Percentiles rank a stretch among this genome's conserved stretches.
These are phyloP conservation scores for Eupithecia abbreviata DNA, from an alignment of 2,888 invertebrate species.

Conservation along the genomic window DNA sequence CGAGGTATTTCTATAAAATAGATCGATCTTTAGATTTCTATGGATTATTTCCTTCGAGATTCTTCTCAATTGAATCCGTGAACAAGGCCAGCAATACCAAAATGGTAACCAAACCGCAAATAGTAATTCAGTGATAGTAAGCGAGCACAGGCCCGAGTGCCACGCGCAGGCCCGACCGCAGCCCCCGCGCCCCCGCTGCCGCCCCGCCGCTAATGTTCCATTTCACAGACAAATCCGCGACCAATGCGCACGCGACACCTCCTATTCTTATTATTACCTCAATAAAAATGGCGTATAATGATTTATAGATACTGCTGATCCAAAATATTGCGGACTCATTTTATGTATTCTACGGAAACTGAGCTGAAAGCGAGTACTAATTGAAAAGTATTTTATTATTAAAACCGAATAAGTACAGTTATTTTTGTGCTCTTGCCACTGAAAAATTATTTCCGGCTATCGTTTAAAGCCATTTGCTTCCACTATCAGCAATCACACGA, in stretches of 20 bases:
- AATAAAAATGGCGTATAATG: background rate
- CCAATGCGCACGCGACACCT: conserved; percentile 53
- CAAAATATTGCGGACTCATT: background rate
- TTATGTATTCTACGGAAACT: background rate
- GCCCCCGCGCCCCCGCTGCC: background rate
- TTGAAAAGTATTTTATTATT: background rate
- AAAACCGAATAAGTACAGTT: background rate
- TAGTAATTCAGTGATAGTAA: background rate
- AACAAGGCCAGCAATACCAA: background rate
- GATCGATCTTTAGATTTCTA: background rate
- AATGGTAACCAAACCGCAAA: background rate
- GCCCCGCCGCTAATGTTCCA: conserved; percentile 53
- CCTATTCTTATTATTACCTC: background rate
- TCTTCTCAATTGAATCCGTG: background rate
- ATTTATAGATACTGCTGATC: background rate
- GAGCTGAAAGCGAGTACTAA: background rate
- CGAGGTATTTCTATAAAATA: background rate
- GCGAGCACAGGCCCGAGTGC: background rate
- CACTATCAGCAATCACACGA: conserved; percentile 32
- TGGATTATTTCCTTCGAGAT: background rate
- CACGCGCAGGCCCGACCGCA: background rate
- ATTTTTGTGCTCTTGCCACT: background rate
- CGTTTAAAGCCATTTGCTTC: conserved; percentile 1
- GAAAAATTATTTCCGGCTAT: background rate
- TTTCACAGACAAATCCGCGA: conserved; percentile 72